phyloP scores from a whole-genome alignment of 2,888 invertebrate genomes.

The Agonopterix alstromeriana region DNA sequence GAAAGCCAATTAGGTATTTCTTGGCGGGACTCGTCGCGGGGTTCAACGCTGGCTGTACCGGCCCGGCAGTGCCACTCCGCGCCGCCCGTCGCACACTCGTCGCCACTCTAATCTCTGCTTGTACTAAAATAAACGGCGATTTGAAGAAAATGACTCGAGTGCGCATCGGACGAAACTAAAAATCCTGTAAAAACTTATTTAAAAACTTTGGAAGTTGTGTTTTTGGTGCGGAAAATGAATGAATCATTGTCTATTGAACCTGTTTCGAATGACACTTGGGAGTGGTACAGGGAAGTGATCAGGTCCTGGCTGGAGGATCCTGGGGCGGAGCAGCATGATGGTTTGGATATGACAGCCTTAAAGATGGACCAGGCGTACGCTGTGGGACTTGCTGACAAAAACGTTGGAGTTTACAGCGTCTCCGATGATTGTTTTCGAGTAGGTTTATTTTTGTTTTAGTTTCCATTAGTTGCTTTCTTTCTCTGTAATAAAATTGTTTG shows the following conservation, averaged over 20 bases:
- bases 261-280: constrained; percentile 49
- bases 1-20: constrained; percentile 40
- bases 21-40: neutral
- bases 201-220: neutral
- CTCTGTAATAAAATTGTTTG: too few relatives aligned
- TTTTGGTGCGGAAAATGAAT: constrained; percentile 40
- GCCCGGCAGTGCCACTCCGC: constrained; percentile 23
- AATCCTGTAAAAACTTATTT: too few relatives aligned
- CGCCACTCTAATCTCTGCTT: constrained; percentile 4
- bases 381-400: constrained; percentile 46
- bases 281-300: constrained; percentile 59
- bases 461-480: too few relatives aligned
- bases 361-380: constrained; percentile 82
- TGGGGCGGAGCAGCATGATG: constrained; percentile 61
- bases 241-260: constrained; percentile 23
- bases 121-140: constrained; percentile 10
- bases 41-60: constrained; percentile 4
- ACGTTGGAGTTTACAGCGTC: constrained; percentile 78
- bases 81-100: constrained; percentile 16
- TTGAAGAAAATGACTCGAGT: too few relatives aligned
- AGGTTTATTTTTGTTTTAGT: constrained; percentile 29
- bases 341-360: constrained; percentile 75
- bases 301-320: constrained; percentile 78
- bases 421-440: constrained; percentile 84
- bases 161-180: too few relatives aligned